Conservation (phyloP, 2,797 vertebrate genomes). For the Cephalopachus bancanus region DNA sequence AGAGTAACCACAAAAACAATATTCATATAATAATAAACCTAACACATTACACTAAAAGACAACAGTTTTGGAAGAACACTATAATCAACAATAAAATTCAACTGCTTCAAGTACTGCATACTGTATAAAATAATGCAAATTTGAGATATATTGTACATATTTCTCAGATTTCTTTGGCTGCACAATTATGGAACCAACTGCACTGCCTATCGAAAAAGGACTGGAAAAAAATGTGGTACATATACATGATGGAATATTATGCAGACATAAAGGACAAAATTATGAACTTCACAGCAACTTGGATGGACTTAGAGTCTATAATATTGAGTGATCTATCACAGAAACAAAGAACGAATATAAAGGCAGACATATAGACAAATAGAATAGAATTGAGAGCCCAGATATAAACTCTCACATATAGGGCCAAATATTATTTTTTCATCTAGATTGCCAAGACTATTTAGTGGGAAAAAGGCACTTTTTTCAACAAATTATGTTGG, state of each 20-base stretch:
- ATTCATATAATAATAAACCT: not conserved
- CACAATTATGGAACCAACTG: not conserved
- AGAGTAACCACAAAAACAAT: not conserved
- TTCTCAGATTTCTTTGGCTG: not conserved
- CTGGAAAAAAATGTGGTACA: too few species aligned
- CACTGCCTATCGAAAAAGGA: too few species aligned
- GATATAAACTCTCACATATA: not conserved
- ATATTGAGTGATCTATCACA: too few species aligned
- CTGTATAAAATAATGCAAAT: not conserved
- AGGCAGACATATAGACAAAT: not conserved
- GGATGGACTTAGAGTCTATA: too few species aligned
- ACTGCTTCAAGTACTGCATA: not conserved
- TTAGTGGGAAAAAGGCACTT: not conserved
- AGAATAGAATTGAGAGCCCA: not conserved
- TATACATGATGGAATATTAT: too few species aligned
- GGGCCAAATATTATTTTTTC: not conserved
- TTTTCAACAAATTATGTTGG: not conserved
- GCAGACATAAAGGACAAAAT: too few species aligned
- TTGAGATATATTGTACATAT: not conserved
- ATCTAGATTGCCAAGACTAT: not conserved
- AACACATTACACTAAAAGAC: not conserved
- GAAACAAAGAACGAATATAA: not conserved
- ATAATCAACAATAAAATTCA: not conserved
- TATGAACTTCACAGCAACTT: too few species aligned
- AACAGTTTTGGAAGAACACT: not conserved